These are phyloP conservation scores for Marisa cornuarietis DNA, from an alignment of 1,140 invertebrate species.

Conservation along the genomic window DNA sequence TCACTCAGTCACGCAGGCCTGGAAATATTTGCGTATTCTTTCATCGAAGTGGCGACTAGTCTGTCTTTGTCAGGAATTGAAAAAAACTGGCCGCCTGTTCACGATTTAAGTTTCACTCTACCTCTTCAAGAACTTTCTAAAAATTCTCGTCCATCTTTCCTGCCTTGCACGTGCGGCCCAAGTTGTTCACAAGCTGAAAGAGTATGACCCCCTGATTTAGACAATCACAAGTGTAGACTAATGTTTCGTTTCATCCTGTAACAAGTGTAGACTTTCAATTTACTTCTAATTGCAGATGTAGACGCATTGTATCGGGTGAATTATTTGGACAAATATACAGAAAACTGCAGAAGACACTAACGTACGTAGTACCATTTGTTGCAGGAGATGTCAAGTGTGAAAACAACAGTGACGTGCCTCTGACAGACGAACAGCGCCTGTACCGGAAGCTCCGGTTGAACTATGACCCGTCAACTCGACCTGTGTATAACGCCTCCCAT, in stretches of 20 bases:
- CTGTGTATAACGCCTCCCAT: conserved; percentile 96
- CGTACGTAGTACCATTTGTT: neutral
- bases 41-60: no score
- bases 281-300: no score
- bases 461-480: conserved; percentile 96
- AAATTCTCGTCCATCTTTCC: no score
- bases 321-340: neutral
- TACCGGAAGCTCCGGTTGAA: conserved; percentile 90
- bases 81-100: no score
- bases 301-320: neutral
- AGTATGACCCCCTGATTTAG: neutral
- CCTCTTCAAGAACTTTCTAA: no score
- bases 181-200: no score
- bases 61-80: no score
- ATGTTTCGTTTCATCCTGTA: neutral
- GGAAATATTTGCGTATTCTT: no score
- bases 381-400: neutral
- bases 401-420: conserved; percentile 9
- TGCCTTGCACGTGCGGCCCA: no score
- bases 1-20: no score
- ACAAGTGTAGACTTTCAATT: neutral
- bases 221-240: neutral
- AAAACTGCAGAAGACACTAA: no score
- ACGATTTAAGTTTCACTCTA: no score
- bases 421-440: conserved; percentile 90